Evolutionary conservation across 64 coral and sea anemone species (phyloP).

Genomic region (Acropora yongei): DNA sequence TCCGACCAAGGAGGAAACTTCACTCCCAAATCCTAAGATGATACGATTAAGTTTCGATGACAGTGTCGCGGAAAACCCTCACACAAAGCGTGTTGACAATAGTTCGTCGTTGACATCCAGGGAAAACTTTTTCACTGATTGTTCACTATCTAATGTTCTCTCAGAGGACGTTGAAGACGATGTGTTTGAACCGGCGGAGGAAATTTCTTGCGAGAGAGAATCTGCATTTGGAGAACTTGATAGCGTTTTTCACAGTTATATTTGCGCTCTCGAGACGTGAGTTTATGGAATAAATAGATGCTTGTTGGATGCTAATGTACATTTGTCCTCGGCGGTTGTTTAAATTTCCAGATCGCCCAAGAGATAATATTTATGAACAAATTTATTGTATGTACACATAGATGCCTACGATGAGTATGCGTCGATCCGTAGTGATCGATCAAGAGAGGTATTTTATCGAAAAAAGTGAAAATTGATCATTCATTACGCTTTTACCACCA

Average conservation of each 20-base stretch:
- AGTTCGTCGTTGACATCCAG: not conserved
- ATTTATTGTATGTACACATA: slow-evolving; percentile 26
- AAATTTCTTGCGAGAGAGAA: slow-evolving; percentile 59
- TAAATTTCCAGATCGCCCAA: slow-evolving; percentile 28
- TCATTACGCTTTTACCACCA: slow-evolving; percentile 6
- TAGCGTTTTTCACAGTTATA: slow-evolving; percentile 93
- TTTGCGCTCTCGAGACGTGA: slow-evolving; percentile 90
- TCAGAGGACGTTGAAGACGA: slow-evolving; percentile 63
- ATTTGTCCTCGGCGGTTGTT: slow-evolving; percentile 36
- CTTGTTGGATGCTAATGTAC: not conserved
- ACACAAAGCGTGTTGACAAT: slow-evolving; percentile 31
- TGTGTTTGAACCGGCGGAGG: slow-evolving; percentile 49
- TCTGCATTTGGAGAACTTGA: slow-evolving; percentile 88
- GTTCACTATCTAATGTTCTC: slow-evolving; percentile 59
- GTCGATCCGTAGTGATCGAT: not conserved
- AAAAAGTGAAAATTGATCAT: not conserved
- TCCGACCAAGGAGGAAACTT: slow-evolving; percentile 23
- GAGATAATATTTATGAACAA: slow-evolving; percentile 12
- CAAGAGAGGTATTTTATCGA: slow-evolving; percentile 26
- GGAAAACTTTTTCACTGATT: slow-evolving; percentile 41
- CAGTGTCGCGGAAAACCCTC: slow-evolving; percentile 26
- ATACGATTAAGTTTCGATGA: slow-evolving; percentile 34
- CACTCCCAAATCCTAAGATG: slow-evolving; percentile 47
- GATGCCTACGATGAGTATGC: not conserved
- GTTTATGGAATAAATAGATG: not conserved